phyloP scores from a whole-genome alignment of 2,888 invertebrate species.

The Corythucha ciliata region DNA sequence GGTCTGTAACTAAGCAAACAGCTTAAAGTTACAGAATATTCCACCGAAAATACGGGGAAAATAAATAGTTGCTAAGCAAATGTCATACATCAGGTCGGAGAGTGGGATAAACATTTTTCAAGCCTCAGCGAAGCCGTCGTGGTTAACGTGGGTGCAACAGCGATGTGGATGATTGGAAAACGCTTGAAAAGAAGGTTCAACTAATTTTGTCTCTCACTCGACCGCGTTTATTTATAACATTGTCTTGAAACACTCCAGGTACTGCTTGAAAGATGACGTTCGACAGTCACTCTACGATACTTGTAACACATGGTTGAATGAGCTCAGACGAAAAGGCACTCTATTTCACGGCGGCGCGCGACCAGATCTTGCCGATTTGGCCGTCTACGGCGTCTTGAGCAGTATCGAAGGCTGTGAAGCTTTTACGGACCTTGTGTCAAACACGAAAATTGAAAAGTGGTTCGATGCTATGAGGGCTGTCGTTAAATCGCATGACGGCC shows the following conservation, averaged over 20 bases:
- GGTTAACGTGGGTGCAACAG: conserved; percentile 83
- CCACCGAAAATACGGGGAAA: too few relatives aligned
- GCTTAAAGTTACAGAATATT: too few relatives aligned
- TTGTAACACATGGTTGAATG: conserved; percentile 67
- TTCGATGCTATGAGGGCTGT: conserved; percentile 55
- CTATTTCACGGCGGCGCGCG: conserved; percentile 75
- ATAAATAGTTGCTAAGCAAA: too few relatives aligned
- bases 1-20: too few relatives aligned
- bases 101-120: conserved; percentile 84
- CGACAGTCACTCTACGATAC: conserved; percentile 83
- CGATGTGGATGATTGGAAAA: conserved; percentile 90
- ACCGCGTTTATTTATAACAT: not conserved
- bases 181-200: conserved; percentile 66
- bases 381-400: conserved; percentile 80
- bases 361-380: conserved; percentile 87
- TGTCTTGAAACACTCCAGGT: conserved; percentile 45
- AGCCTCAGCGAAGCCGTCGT: conserved; percentile 75
- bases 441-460: conserved; percentile 71
- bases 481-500: conserved; percentile 18
- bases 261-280: conserved; percentile 79
- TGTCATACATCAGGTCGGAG: conserved; percentile 73
- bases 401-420: conserved; percentile 90
- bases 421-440: conserved; percentile 65
- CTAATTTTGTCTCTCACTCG: too few relatives aligned
- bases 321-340: conserved; percentile 57